Evolutionary conservation across 2,113 vertebrate genomes (phyloP), one percentile per base, ranked within the genome.

Genomic region (Hippocampus guttulatus): DNA sequence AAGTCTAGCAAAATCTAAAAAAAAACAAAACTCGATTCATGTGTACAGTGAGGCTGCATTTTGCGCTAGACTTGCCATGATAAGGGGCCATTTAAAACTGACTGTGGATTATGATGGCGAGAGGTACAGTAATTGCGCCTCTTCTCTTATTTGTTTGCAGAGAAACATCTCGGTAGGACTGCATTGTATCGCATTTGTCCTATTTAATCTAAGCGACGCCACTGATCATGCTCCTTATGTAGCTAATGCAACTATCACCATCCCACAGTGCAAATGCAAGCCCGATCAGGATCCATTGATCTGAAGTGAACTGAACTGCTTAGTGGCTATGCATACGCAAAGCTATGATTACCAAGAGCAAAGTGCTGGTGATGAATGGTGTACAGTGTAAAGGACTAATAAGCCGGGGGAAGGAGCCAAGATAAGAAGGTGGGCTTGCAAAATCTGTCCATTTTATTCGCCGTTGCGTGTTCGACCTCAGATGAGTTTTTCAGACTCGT

Each of bases 371-470:
- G 57, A 73, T 64, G n/a, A 58, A n/a, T 38, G 10, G 2, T 10
- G 23, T 8, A 3, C 11, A n/a, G 55, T 57, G 23, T 52, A 33
- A 45, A 71, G n/a, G 40, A 62, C 23, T 55, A 64, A 15, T 62
- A 15, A 69, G 65, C 40, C 4, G 25, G 41, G 38, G 33, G 38
- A 25, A 40, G 23, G 20, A 8, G 63, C 63, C 63, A 64, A 64
- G 21, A 45, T n/a, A n/a, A 64, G 18, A 64, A 64, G 40, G 40
- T 23, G 41, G 27, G 10, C 51, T 41, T 33, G 18, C 5, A 45
- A 64, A 69, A 69, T 58, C 15, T 54, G 40, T 63, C 71, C 64
- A 49, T 58, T 54, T 5, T 73, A 61, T 69, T 52, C n/a, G 2
- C 20, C n/a, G n/a, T 57, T 51, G 33, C 49, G 23, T 55, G n/a